A percentile compares a stretch with the other conserved stretches of the same genome.
These are phyloP conservation scores for Carollia perspicillata DNA, from an alignment of 2,113 vertebrate species.

Conservation along the genomic window DNA sequence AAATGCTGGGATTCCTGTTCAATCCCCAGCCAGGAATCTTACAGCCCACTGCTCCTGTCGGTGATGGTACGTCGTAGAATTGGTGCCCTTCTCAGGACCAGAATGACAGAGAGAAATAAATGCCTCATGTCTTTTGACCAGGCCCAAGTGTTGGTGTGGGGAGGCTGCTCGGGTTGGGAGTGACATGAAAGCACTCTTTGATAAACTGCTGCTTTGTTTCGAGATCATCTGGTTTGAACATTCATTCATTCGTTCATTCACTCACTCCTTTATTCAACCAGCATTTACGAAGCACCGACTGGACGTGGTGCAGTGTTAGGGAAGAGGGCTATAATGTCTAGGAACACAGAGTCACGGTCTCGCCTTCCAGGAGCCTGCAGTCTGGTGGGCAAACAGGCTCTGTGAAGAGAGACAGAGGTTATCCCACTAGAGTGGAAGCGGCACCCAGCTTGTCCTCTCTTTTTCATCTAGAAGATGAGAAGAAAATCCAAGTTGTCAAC, in stretches of 20 bases:
- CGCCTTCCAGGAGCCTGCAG: too few species aligned
- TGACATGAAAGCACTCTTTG: background rate
- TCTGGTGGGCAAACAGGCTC: background rate
- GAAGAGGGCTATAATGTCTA: background rate
- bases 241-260: too few species aligned
- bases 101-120: background rate
- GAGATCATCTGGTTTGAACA: background rate
- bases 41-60: slow-evolving; percentile 20
- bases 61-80: background rate
- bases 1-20: background rate
- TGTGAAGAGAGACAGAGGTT: background rate
- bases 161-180: background rate
- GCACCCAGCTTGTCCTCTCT: background rate
- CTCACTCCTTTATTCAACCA: background rate
- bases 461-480: background rate
- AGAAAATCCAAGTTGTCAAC: background rate
- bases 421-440: background rate
- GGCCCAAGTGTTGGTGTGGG: background rate
- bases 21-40: background rate
- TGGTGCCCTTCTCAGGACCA: background rate
- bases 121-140: background rate
- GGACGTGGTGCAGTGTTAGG: background rate
- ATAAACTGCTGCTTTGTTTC: background rate
- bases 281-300: background rate
- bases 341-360: background rate